Base-by-base conservation (phyloP, 2,797 vertebrate genomes). In the Lepilemur ruficaudatus region DNA sequence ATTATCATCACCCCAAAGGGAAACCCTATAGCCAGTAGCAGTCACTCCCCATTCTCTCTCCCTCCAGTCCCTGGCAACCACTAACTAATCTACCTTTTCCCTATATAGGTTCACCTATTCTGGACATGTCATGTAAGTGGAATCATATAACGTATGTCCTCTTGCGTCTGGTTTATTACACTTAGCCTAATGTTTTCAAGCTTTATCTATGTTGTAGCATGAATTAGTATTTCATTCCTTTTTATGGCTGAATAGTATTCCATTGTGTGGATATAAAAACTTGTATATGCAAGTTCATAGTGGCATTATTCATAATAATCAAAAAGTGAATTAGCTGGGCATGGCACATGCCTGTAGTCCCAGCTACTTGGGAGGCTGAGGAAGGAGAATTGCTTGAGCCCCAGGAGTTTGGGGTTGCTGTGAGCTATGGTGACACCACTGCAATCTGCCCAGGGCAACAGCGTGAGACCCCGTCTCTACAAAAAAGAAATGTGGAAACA, bases 121-220 rank as follows among this genome's bases (percentile, higher is more conserved):
- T 63, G 23, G 10, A 78, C 85, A 92, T 82, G 92, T 94, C 59
- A 89, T 55, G 82, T 61, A 95, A 94, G 48, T 95, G 8, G 15
- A 96, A 95, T 93, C 48, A 86, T 55, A 75, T 10, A 85, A 85
- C 15, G 63, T 65, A 83, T 43, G 25, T 25, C 25, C n/a, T 83
- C 59, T 78, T 86, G 46, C 57, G 41, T 76, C 35, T 76, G 7
- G 63, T 55, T 85, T 82, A 43, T 93, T 83, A 94, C 46, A 75
- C 41, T 96, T 78, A 65, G 55, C 79, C 84, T 81, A 90, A 52
- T 81, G 67, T 94, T 91, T 95, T 88, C 76, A 95, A 89, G 59
- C 48, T 65, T 92, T 11, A 78, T 57, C 48, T 25, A 88, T 76
- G 25, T 48, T 35, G 23, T 48, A 85, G 17, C 52, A 82, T 89